Evolutionary conservation across 2,797 vertebrate species (phyloP).

Genomic region (Enteromius viviparus): DNA sequence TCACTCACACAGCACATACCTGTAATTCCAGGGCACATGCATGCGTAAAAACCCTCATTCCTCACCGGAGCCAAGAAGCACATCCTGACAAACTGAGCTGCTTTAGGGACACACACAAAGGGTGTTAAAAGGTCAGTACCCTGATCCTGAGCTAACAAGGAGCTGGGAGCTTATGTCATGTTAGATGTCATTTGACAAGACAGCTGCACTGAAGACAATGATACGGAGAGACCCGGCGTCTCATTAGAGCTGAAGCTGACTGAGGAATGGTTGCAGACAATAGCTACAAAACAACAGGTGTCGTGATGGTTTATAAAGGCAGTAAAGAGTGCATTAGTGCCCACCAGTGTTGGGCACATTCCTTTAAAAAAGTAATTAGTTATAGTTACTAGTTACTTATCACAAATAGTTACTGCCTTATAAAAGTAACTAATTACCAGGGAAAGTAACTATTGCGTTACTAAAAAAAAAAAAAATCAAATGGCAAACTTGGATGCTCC

Average conservation of each 20-base stretch:
- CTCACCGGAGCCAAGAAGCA: neutral
- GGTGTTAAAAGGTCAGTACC: conserved; percentile 18
- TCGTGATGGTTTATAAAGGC: neutral
- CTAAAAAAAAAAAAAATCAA: too few species aligned
- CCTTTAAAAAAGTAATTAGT: too few species aligned
- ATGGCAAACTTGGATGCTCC: too few species aligned
- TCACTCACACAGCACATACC: neutral
- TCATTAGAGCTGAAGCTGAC: neutral
- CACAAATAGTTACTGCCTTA: too few species aligned
- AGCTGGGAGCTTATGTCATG: conserved; percentile 7
- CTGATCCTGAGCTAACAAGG: conserved; percentile 36
- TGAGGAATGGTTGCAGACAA: neutral
- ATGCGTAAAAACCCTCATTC: conserved; percentile 23
- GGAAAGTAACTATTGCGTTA: too few species aligned
- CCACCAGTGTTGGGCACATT: neutral
- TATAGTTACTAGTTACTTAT: too few species aligned
- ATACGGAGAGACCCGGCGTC: neutral
- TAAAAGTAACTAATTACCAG: too few species aligned
- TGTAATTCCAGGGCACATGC: conserved; percentile 28
- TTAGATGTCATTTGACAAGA: conserved; percentile 19
- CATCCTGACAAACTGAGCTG: conserved; percentile 9
- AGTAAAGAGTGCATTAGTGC: neutral
- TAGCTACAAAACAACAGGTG: neutral
- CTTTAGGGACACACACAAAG: conserved; percentile 17
- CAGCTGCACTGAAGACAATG: conserved; percentile 15